These are phyloP conservation scores for Paracentrotus lividus DNA, from an alignment of 53 echinoderm and acorn worm species.

Conservation along the genomic window DNA sequence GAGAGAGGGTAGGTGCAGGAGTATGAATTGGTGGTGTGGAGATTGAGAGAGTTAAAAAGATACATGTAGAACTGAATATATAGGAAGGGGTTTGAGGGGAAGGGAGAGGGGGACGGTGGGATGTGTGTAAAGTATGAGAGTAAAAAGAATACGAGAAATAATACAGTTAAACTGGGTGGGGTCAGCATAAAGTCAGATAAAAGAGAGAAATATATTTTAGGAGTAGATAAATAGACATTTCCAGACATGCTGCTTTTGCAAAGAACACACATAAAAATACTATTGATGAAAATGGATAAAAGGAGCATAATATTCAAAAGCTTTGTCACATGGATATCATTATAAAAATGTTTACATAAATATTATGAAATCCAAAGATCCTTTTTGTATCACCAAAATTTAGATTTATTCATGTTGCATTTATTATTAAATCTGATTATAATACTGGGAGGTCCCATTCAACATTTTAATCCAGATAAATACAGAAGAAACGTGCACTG, in stretches of 20 bases:
- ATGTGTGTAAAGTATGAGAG: not conserved
- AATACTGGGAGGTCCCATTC: not conserved
- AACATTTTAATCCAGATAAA: not conserved
- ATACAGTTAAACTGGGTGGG: not conserved
- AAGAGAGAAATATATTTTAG: not conserved
- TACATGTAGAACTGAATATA: not conserved
- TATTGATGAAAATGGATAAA: not conserved
- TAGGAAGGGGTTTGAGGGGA: not conserved
- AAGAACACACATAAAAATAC: not conserved
- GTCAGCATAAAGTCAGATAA: not conserved
- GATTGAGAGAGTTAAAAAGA: not conserved
- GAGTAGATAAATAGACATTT: not conserved
- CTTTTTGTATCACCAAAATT: not conserved
- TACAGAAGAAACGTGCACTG: not conserved
- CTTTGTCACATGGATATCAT: not conserved
- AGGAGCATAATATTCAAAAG: not conserved
- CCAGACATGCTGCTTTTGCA: not conserved
- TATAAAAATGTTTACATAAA: too few species aligned
- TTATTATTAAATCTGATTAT: too few species aligned
- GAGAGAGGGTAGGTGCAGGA: not conserved
- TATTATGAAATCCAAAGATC: not conserved
- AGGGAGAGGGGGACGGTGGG: not conserved
- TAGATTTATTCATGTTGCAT: too few species aligned
- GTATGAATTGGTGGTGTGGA: too few species aligned
- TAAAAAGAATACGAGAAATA: not conserved